Percentiles rank a stretch among this genome's conserved stretches.
Conservation (phyloP, 2,888 invertebrate species). For the Latheticus oryzae region DNA sequence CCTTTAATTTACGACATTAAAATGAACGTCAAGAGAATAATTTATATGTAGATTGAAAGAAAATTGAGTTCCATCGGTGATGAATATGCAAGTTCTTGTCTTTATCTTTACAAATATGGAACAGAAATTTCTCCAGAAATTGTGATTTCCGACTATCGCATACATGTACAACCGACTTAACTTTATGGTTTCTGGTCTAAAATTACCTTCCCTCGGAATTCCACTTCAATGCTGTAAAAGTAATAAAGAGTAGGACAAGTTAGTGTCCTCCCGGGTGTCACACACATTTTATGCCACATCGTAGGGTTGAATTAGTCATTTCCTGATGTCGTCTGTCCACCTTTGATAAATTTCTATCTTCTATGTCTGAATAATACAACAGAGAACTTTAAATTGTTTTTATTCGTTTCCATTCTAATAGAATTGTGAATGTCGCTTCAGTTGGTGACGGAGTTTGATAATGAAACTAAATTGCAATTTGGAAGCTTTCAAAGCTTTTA, state of each 20-base stretch:
- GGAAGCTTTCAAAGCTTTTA: neutral
- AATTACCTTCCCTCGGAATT: slow-evolving; percentile 34
- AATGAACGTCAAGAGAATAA: too few species aligned
- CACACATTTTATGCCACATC: slow-evolving; percentile 33
- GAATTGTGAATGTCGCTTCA: slow-evolving; percentile 6
- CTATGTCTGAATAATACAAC: too few species aligned
- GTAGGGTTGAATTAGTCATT: slow-evolving; percentile 35
- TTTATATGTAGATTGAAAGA: too few species aligned
- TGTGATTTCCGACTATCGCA: too few species aligned
- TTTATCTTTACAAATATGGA: too few species aligned
- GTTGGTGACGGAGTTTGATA: slow-evolving; percentile 9
- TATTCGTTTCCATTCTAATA: slow-evolving; percentile 1
- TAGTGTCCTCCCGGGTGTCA: slow-evolving; percentile 35
- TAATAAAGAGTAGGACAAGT: slow-evolving; percentile 35
- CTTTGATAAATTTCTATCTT: too few species aligned
- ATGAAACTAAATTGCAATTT: slow-evolving; percentile 16
- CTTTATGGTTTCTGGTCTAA: slow-evolving; percentile 29
- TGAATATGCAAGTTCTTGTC: too few species aligned
- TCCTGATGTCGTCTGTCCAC: slow-evolving; percentile 17
- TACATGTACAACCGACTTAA: slow-evolving; percentile 26
- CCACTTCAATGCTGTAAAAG: slow-evolving; percentile 14
- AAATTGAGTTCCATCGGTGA: too few species aligned
- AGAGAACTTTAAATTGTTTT: too few species aligned
- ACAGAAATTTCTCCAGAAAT: too few species aligned
- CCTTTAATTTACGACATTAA: too few species aligned